Evolutionary conservation across 1,140 invertebrate species (phyloP), one percentile per base, ranked within the genome.

Genomic region (Chymomyza costata): DNA sequence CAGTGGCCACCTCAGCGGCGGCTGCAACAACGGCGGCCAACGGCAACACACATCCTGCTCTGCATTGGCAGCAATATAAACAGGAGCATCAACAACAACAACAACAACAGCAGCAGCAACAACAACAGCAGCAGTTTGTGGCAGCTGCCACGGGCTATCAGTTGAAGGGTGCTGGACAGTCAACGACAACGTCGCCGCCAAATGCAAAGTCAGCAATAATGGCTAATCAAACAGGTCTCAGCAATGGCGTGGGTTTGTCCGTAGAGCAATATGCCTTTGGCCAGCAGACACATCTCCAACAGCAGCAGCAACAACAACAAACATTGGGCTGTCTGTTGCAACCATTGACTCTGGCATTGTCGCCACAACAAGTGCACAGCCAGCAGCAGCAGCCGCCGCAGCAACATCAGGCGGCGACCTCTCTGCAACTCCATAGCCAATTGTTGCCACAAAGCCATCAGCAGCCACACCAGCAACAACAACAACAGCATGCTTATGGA

Each of bases 361-460:
- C 65, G 57, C 81, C 80, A 63, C 76, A 81, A 50, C 81, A 83
- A 62, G 74, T 54, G 13, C 58, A 54, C n/a, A n/a, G n/a, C n/a
- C n/a, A n/a, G n/a, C n/a, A n/a, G n/a, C n/a, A n/a, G n/a, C n/a
- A n/a, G n/a, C n/a, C n/a, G n/a, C n/a, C 71, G 53, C 70, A 76
- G 61, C 47, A 56, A 13, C 70, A 64, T 64, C 61, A 59, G 61
- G 61, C 59, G 32, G 61, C 61, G 39, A 64, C 61, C 44, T 60
- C 61, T 32, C 52, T 76, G 56, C 70, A 76, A 63, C 70, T 76
- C 65, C 70, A 76, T 35, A 70, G 71, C 65, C 70, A 76, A 76
- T 70, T 76, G 71, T 78, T 76, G 64, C 74, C 81, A 31, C 80
- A 82, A 56, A 87, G 86, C 55, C 85, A 85, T 43, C 76, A 82